Evolutionary conservation across 1,140 invertebrate genomes (phyloP).

Genomic region (Bombyx mori): DNA sequence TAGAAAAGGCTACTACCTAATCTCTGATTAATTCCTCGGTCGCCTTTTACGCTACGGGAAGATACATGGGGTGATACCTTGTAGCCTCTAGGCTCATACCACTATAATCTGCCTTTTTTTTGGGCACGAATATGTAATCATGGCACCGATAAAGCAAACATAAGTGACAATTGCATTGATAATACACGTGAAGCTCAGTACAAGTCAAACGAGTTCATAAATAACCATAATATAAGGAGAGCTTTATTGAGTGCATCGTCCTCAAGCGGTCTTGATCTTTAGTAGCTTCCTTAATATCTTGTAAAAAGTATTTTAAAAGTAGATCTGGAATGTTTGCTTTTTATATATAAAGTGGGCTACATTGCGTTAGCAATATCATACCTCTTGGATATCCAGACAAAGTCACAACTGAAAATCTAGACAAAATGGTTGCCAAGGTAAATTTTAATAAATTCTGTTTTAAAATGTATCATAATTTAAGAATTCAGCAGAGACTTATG

Average conservation of each 20-base stretch:
- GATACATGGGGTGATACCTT: too few relatives aligned
- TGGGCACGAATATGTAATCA: too few relatives aligned
- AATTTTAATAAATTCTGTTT: slow-evolving; percentile 2
- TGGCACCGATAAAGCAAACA: too few relatives aligned
- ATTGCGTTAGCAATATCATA: slow-evolving; percentile 27
- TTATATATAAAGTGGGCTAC: slow-evolving; percentile 32
- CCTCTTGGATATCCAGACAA: slow-evolving; percentile 28
- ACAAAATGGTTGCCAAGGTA: slow-evolving; percentile 46
- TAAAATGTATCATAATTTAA: not conserved
- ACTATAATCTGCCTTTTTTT: too few relatives aligned
- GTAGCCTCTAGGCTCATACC: too few relatives aligned
- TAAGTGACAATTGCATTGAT: too few relatives aligned
- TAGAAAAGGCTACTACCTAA: too few relatives aligned
- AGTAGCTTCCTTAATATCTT: slow-evolving; percentile 57
- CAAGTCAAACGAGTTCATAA: slow-evolving; percentile 9
- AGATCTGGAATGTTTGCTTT: slow-evolving; percentile 38
- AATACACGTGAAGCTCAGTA: not conserved
- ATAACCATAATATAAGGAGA: slow-evolving; percentile 9
- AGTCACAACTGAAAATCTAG: slow-evolving; percentile 30
- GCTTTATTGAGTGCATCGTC: slow-evolving; percentile 39
- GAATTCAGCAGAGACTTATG: too few relatives aligned
- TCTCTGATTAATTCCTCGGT: too few relatives aligned
- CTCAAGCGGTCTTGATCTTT: slow-evolving; percentile 51
- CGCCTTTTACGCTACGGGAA: too few relatives aligned
- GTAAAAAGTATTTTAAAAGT: slow-evolving; percentile 34